Evolutionary conservation across 2,888 invertebrate genomes (phyloP).

Genomic region (Lithophane socia): DNA sequence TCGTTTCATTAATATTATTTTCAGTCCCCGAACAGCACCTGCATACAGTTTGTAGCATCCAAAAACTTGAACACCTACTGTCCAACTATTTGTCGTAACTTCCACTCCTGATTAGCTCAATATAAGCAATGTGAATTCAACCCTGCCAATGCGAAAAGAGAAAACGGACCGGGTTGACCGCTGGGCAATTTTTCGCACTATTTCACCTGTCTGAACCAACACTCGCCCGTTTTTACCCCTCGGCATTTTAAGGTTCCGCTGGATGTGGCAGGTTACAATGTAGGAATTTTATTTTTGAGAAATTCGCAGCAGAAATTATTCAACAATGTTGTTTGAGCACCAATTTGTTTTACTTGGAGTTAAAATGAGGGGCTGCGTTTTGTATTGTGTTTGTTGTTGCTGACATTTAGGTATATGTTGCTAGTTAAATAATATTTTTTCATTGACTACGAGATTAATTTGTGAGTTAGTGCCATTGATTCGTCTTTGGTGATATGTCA

Average conservation of each 20-base stretch:
- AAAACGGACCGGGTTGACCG: slow-evolving; percentile 79
- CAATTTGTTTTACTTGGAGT: slow-evolving; percentile 44
- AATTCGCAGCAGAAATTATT: slow-evolving; percentile 27
- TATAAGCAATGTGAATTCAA: slow-evolving; percentile 63
- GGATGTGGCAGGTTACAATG: slow-evolving; percentile 65
- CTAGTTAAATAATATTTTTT: background rate
- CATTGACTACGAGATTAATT: background rate
- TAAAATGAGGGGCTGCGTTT: slow-evolving; percentile 3
- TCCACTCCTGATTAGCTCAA: slow-evolving; percentile 60
- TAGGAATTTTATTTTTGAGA: slow-evolving; percentile 64
- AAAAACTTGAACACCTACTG: background rate
- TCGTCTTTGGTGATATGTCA: background rate
- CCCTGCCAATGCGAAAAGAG: slow-evolving; percentile 58
- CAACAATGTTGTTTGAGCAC: slow-evolving; percentile 42
- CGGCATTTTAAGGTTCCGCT: slow-evolving; percentile 61
- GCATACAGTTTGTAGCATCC: too few relatives aligned
- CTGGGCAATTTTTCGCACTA: slow-evolving; percentile 88
- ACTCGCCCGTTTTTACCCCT: slow-evolving; percentile 74
- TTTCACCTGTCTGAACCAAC: slow-evolving; percentile 87
- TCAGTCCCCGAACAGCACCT: too few relatives aligned
- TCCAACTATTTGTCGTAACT: slow-evolving; percentile 8
- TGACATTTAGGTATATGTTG: background rate
- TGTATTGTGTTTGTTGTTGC: background rate
- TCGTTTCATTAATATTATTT: too few relatives aligned
- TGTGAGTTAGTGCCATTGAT: background rate